Percentiles rank a stretch among this genome's conserved stretches.
Evolutionary conservation across 2,888 invertebrate genomes (phyloP).

Genomic region (Onchidella celtica): DNA sequence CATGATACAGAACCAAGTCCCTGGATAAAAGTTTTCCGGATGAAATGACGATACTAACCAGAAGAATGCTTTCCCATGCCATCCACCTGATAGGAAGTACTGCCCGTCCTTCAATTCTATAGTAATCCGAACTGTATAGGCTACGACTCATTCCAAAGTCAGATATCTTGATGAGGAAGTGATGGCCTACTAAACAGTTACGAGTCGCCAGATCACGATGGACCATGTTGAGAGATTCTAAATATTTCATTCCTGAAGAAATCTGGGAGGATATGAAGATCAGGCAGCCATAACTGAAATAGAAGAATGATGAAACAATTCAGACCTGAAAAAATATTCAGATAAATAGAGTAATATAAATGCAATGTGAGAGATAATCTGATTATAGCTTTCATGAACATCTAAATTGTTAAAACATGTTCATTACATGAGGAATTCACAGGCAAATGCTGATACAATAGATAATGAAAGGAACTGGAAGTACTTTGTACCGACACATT

Average conservation of each 20-base stretch:
- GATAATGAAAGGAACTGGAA: too few relatives aligned
- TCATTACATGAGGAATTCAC: too few relatives aligned
- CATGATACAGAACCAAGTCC: too few relatives aligned
- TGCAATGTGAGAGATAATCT: too few relatives aligned
- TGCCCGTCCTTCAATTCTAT: constrained; percentile 89
- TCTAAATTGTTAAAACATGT: too few relatives aligned
- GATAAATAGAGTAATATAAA: too few relatives aligned
- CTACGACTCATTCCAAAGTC: constrained; percentile 80
- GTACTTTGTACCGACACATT: too few relatives aligned
- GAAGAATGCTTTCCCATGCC: constrained; percentile 91
- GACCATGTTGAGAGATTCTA: constrained; percentile 93
- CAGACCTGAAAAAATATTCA: too few relatives aligned
- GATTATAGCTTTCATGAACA: too few relatives aligned
- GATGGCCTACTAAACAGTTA: constrained; percentile 92
- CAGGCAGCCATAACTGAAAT: constrained; percentile 89
- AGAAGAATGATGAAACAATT: too few relatives aligned
- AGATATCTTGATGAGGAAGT: constrained; percentile 84
- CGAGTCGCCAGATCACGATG: constrained; percentile 93
- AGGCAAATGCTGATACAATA: too few relatives aligned
- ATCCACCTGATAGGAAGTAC: constrained; percentile 93
- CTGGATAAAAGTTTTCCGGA: too few relatives aligned
- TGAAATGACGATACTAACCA: constrained; percentile 66
- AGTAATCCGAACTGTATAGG: constrained; percentile 86
- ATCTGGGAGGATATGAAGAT: constrained; percentile 92
- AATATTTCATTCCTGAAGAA: constrained; percentile 93